These are phyloP conservation scores for Callipepla squamata DNA, from an alignment of 2,113 vertebrate genomes.

Conservation along the genomic window DNA sequence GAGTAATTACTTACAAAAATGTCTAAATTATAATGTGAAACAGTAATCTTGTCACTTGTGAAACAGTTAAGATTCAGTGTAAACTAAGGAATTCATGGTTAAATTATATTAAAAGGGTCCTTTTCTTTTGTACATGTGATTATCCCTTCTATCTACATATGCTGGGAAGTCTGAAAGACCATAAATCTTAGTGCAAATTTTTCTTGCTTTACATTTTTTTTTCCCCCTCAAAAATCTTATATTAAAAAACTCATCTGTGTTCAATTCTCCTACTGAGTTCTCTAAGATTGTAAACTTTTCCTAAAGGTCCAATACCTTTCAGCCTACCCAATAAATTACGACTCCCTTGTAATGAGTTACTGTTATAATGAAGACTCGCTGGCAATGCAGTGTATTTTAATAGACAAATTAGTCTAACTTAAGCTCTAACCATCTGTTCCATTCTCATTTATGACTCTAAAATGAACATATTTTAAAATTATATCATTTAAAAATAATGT, in stretches of 20 bases:
- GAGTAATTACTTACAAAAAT: background rate
- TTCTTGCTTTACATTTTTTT: background rate
- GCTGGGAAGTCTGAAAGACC: background rate
- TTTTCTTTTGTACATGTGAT: background rate
- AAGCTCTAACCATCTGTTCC: conserved; percentile 70
- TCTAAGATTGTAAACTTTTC: conserved; percentile 34
- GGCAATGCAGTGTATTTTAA: conserved; percentile 63
- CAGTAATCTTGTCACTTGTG: background rate
- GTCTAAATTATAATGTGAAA: background rate
- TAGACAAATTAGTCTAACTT: conserved; percentile 71
- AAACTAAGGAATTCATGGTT: background rate
- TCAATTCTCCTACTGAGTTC: background rate
- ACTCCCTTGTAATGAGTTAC: conserved; percentile 45
- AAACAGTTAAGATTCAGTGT: background rate
- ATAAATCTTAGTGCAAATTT: background rate
- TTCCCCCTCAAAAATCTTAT: background rate
- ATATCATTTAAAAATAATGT: conserved; percentile 68
- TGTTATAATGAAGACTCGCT: conserved; percentile 55
- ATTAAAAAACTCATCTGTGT: background rate
- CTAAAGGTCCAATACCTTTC: conserved; percentile 63
- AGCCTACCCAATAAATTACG: conserved; percentile 14
- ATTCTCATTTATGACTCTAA: conserved; percentile 68
- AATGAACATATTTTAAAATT: conserved; percentile 68
- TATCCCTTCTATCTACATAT: background rate
- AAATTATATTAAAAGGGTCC: background rate